phyloP scores from a whole-genome alignment of 92 coral and sea anemone genomes.

The Epizoanthus rinbou region DNA sequence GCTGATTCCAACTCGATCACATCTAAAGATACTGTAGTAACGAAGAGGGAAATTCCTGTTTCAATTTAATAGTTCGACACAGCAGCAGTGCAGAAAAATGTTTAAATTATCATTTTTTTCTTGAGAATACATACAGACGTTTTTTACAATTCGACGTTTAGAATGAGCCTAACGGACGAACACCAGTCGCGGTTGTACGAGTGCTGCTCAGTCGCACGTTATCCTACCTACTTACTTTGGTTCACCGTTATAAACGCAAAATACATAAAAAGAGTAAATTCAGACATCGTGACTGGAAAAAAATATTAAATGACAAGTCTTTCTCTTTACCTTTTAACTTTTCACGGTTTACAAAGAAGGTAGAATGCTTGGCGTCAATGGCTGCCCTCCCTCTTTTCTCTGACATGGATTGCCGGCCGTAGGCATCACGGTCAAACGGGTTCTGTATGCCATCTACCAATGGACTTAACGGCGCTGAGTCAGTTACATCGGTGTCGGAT shows the following conservation, averaged over 20 bases:
- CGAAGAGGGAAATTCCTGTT: no score
- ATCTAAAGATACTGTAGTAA: no score
- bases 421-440: constrained; percentile 89
- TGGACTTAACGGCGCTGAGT: constrained; percentile 58
- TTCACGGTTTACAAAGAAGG: constrained; percentile 74
- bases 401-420: constrained; percentile 97
- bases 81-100: no score
- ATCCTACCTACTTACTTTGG: no score
- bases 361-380: constrained; percentile 89
- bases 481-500: constrained; percentile 30
- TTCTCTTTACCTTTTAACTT: constrained; percentile 61
- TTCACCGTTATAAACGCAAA: neutral
- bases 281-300: neutral
- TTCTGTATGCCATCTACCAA: constrained; percentile 51
- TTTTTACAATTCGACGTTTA: no score
- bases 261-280: neutral
- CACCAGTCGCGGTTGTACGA: no score
- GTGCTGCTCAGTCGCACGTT: no score
- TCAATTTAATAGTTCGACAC: no score
- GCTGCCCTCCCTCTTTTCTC: constrained; percentile 90
- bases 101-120: no score
- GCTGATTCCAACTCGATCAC: no score
- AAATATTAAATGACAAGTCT: constrained; percentile 32
- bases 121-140: no score
- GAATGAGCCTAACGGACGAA: no score